Conservation (phyloP, 2,888 invertebrate genomes). For the Trissonchulus sp. region DNA sequence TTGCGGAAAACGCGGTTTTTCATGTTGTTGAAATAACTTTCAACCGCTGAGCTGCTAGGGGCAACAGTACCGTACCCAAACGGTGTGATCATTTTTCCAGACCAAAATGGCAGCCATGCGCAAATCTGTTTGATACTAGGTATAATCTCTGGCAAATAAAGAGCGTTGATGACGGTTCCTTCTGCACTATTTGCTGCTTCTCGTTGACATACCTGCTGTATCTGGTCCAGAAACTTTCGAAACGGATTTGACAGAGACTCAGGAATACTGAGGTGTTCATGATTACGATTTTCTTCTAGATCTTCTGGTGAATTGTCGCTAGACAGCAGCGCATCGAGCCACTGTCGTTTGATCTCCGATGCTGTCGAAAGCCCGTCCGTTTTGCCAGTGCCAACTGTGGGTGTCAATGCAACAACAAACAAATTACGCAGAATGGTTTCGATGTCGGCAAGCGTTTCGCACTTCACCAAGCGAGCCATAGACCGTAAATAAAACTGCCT, state of each 20-base stretch:
- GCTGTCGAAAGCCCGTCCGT: neutral
- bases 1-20: neutral
- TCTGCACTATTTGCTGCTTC: neutral
- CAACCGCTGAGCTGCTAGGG: neutral
- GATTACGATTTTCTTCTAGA: neutral
- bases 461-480: too few species aligned
- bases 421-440: neutral
- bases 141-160: neutral
- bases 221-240: neutral
- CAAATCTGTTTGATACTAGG: neutral
- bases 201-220: neutral
- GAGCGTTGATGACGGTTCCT: neutral
- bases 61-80: neutral
- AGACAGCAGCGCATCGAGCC: neutral
- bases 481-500: too few species aligned
- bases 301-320: neutral
- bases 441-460: neutral
- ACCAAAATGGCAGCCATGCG: neutral
- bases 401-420: neutral
- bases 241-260: too few species aligned
- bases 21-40: neutral
- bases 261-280: neutral
- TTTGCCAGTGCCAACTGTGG: neutral
- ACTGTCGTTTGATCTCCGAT: neutral
- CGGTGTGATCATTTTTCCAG: neutral